Evolutionary conservation across 2,797 vertebrate genomes (phyloP), one percentile per base, ranked within the genome.

Genomic region (Naso thynnoides): DNA sequence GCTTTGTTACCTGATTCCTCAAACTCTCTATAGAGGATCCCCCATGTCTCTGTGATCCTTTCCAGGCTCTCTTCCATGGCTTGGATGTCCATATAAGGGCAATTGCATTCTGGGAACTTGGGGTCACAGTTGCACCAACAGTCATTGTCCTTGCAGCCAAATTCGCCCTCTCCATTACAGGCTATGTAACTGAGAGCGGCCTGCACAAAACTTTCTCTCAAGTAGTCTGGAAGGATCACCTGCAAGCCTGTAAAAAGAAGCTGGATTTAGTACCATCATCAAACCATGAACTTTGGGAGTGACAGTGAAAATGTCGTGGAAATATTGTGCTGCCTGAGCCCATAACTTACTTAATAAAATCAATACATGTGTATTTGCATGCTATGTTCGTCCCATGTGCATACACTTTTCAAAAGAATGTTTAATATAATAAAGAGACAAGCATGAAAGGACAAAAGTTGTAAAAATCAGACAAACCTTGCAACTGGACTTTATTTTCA

Each of bases 401-500:
- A 45, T 47, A 44, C 15, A 27, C 4, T 33, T 71, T 60, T 38
- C 11, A 60, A 14, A 41, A 15, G 4, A 5, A 45, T n/a, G 5
- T 70, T 55, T 33, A 24, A 39, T 39, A 64, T 52, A 63, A 0
- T 33, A 4, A 26, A 27, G 18, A 41, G 2, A 10, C 6, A 33
- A 45, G 45, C n/a, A 53, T n/a, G n/a, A n/a, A n/a, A n/a, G 9
- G 18, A 33, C 29, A 29, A 57, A 48, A 52, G 13, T 14, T 2
- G 10, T 26, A 60, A 84, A 67, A 88, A 81, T 59, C 58, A 86
- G 41, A 94, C 95, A 11, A 94, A 99, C 98, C 98, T 97, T 98
- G 97, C 77, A 99, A 95, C 76, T 99, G 96, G 91, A 99, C 96
- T 94, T 99, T 99, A 89, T 99, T 99, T 91, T 99, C 98, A 29